Base-by-base conservation (phyloP, 2,113 vertebrate species). In the Lophotis ruficrista region DNA sequence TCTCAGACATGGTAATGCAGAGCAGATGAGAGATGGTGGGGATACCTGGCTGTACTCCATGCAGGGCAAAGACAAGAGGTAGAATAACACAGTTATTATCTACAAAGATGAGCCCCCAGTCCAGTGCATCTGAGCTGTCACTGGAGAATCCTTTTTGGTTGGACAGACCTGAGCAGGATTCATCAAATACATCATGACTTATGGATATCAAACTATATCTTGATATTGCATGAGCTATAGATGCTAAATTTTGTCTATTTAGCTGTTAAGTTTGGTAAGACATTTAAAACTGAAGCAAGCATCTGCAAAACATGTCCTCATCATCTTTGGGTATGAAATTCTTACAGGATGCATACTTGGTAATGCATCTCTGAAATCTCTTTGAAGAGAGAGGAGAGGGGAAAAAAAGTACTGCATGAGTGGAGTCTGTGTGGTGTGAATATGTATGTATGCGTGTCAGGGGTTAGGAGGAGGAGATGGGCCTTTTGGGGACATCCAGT, bases 1-100 rank as follows among this genome's bases (percentile, higher is more conserved):
- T 50, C 78, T 96, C 79, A 93, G 84, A 85, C 81, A 72, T 79
- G 57, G 58, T 87, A 96, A 94, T 85, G 35, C 17, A 82, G 57
- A 66, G 69, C 0, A 7, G 53, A 71, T 71, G 31, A 87, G 60
- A 79, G 81, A 28, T 70, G 81, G 92, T 53, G 30, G 78, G 77
- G n/a, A 37, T 65, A 57, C 20, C 64, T 77, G 30, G 14, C 35
- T 82, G 33, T 57, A 53, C 72, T 96, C 87, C 57, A 33, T 1
- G 7, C 69, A 90, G n/a, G 31, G 6, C 61, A 87, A 57, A 95
- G 73, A 72, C 53, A 64, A 91, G 83, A 94, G 21, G 23, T 72
- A 79, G 43, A 79, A 35, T 75, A 76, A 72, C 60, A 91, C 13
- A 72, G 54, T n/a, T 66, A 43, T 65, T 51, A 91, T 53, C 57